Base-by-base conservation (phyloP, 2,888 invertebrate genomes). In the Spialia ferax region DNA sequence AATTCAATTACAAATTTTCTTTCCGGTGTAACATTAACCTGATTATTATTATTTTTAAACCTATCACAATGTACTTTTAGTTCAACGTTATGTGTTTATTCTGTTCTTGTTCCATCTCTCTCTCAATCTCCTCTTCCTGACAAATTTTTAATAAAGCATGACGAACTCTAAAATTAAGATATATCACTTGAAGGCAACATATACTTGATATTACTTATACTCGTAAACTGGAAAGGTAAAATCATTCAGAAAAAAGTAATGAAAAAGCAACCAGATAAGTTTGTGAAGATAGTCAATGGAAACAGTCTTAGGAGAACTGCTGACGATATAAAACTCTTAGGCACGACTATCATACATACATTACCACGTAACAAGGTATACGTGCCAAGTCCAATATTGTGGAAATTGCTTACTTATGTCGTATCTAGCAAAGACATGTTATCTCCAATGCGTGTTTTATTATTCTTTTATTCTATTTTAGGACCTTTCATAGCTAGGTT, bases 261-360 rank as follows among this genome's bases (percentile, higher is more conserved):
- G 13, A 42, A 15, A 42, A 42, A 7, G 15, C 4, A 3, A 18
- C 1, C 1, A n/a, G n/a, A n/a, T n/a, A n/a, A n/a, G n/a, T n/a
- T n/a, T n/a, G n/a, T n/a, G n/a, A n/a, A n/a, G n/a, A n/a, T n/a
- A n/a, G 54, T 8, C 35, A 23, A n/a, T 66, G 65, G 66, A 60
- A 59, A 66, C 66, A 59, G 35, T 10, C n/a, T 26, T 18, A 29
- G 7, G 42, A 52, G 42, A 60, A 66, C 22, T 54, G 52, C 54
- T 66, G 52, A 60, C n/a, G n/a, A 2, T 54, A 66, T 66, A 66
- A 65, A 66, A 66, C 52, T 66, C 11, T 60, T 60, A 54, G 59
- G 26, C 32, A 38, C 18, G 59, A 52, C 66, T 59, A 66, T 66
- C 66, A 60, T 66, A 59, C 66, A 60, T 66, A 66, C 66, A 66